Evolutionary conservation across 2,113 vertebrate species (phyloP).

Genomic region (Salvelinus namaycush): DNA sequence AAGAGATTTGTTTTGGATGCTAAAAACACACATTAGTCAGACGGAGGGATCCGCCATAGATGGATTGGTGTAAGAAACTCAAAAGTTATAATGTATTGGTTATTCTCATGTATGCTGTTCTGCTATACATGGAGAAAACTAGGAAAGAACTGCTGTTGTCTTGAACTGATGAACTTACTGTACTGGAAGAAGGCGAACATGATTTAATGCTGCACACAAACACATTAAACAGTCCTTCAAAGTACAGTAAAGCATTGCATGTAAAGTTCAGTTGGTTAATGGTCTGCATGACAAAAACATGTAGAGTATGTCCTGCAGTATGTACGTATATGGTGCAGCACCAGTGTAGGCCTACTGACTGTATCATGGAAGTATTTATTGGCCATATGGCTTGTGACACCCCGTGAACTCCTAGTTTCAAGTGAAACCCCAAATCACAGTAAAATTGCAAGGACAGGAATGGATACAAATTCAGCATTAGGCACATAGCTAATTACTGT

Average conservation of each 20-base stretch:
- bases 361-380: constrained; percentile 71
- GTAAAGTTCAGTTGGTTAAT: background rate
- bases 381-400: constrained; percentile 73
- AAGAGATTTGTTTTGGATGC: background rate
- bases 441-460: constrained; percentile 63
- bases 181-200: background rate
- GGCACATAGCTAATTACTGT: constrained; percentile 67
- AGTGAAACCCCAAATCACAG: constrained; percentile 62
- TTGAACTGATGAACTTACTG: background rate
- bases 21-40: background rate
- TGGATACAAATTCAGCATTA: constrained; percentile 70
- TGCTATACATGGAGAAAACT: background rate
- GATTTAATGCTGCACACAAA: background rate
- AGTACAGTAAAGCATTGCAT: constrained; percentile 17
- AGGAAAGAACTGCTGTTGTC: too few species aligned
- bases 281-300: constrained; percentile 8
- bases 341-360: constrained; percentile 46
- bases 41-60: background rate
- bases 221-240: background rate
- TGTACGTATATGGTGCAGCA: constrained; percentile 39
- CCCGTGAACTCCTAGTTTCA: constrained; percentile 70
- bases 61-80: background rate
- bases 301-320: constrained; percentile 8
- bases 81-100: background rate
- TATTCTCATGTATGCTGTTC: background rate